A percentile compares a stretch with the other conserved stretches of the same genome.
phyloP scores from a whole-genome alignment of 2,888 invertebrate genomes.

The Dugesia japonica region DNA sequence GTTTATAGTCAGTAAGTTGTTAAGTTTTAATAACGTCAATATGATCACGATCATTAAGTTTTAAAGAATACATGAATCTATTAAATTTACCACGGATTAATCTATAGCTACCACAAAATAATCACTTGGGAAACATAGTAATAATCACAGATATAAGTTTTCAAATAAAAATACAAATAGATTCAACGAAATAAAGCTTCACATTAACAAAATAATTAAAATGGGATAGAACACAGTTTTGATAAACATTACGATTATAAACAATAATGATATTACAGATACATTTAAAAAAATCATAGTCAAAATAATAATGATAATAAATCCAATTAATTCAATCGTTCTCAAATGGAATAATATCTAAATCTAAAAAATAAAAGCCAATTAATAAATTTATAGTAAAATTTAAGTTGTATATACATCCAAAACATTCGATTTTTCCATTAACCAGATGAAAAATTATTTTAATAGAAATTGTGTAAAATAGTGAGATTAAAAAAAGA shows the following conservation, averaged over 20 bases:
- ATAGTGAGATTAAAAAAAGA: too few relatives aligned
- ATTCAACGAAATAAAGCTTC: slow-evolving; percentile 16
- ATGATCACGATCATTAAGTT: too few relatives aligned
- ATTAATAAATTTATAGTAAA: background rate
- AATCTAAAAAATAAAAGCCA: background rate
- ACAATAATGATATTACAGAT: background rate
- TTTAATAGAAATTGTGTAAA: too few relatives aligned
- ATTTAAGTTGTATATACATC: too few relatives aligned
- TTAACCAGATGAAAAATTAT: too few relatives aligned
- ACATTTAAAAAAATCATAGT: background rate
- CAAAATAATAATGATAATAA: slow-evolving; percentile 3
- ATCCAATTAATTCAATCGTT: background rate
- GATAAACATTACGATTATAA: background rate
- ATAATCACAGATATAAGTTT: slow-evolving; percentile 10
- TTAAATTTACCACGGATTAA: background rate
- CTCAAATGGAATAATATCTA: background rate
- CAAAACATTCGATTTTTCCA: too few relatives aligned
- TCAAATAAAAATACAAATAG: background rate
- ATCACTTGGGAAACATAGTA: background rate
- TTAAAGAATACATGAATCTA: background rate
- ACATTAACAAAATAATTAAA: slow-evolving; percentile 6
- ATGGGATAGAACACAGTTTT: background rate
- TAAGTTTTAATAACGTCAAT: too few relatives aligned
- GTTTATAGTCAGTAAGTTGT: background rate
- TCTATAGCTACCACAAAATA: background rate